These are phyloP conservation scores for Pelecanus crispus DNA, from an alignment of 2,113 vertebrate species.

Conservation along the genomic window DNA sequence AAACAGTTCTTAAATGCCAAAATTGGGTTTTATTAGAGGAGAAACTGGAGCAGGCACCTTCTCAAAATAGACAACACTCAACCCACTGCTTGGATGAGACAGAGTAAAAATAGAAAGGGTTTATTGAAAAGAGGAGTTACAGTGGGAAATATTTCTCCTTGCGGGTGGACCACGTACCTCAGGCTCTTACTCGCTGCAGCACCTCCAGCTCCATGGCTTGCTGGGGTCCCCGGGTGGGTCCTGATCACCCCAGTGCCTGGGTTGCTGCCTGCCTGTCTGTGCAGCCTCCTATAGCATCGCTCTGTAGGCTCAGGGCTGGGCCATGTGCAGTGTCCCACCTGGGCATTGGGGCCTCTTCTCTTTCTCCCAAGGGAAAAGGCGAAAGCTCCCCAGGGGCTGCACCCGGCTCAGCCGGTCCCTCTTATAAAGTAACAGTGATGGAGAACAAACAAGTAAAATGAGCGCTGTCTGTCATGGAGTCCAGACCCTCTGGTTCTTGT, in stretches of 20 bases:
- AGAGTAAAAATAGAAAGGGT: not conserved
- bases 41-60: not conserved
- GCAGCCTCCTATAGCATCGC: not conserved
- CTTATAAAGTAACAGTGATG: not conserved
- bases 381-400: not conserved
- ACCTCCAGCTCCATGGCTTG: not conserved
- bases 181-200: not conserved
- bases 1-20: not conserved
- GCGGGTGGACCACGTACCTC: accelerated
- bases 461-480: not conserved
- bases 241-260: not conserved
- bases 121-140: not conserved
- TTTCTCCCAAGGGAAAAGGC: not conserved
- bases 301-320: not conserved
- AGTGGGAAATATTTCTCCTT: not conserved
- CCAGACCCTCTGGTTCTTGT: not conserved
- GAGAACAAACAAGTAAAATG: not conserved
- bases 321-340: accelerated
- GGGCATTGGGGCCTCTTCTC: not conserved
- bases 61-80: not conserved
- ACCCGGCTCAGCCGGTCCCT: not conserved
- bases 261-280: not conserved
- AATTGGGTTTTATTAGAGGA: not conserved
- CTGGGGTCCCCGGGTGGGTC: accelerated
- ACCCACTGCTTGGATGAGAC: not conserved